Conservation (phyloP, 2,113 vertebrate species). For the Corydoras sp. region DNA sequence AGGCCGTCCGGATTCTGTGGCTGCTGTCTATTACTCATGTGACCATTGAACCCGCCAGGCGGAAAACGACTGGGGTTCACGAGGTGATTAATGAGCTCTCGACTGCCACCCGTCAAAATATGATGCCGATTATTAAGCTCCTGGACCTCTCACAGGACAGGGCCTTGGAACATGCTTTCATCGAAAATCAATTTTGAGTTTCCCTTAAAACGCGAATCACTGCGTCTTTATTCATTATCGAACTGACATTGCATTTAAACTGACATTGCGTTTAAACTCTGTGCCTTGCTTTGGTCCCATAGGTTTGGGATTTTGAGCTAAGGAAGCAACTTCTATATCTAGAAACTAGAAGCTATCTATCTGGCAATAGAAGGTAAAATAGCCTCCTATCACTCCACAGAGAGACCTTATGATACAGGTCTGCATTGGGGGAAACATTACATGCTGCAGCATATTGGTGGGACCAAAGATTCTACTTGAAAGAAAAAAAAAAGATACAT, state of each 20-base stretch:
- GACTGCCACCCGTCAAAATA: slow-evolving; percentile 60
- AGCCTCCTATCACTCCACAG: slow-evolving; percentile 1
- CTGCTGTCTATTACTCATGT: slow-evolving; percentile 60
- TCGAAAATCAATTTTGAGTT: slow-evolving; percentile 56
- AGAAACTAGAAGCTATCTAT: background rate
- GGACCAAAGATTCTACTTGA: slow-evolving; percentile 20
- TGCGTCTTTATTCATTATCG: slow-evolving; percentile 44
- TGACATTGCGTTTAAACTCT: slow-evolving; percentile 42
- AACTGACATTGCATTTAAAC: slow-evolving; percentile 39
- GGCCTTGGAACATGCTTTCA: slow-evolving; percentile 40
- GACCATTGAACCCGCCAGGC: slow-evolving; percentile 64
- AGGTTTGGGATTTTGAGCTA: slow-evolving; percentile 31
- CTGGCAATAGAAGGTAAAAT: background rate
- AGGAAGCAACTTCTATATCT: background rate
- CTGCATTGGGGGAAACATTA: slow-evolving; percentile 10
- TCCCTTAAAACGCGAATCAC: slow-evolving; percentile 43
- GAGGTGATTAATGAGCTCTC: slow-evolving; percentile 68
- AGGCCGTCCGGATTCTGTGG: slow-evolving; percentile 54
- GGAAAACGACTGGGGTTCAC: slow-evolving; percentile 64
- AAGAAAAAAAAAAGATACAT: slow-evolving; percentile 41
- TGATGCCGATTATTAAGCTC: slow-evolving; percentile 58
- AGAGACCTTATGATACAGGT: slow-evolving; percentile 19
- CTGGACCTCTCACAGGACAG: slow-evolving; percentile 47
- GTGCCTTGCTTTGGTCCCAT: slow-evolving; percentile 27
- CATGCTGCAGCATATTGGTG: slow-evolving; percentile 4